Conservation (phyloP, 2,797 vertebrate species). For the Sebastes diploproa region DNA sequence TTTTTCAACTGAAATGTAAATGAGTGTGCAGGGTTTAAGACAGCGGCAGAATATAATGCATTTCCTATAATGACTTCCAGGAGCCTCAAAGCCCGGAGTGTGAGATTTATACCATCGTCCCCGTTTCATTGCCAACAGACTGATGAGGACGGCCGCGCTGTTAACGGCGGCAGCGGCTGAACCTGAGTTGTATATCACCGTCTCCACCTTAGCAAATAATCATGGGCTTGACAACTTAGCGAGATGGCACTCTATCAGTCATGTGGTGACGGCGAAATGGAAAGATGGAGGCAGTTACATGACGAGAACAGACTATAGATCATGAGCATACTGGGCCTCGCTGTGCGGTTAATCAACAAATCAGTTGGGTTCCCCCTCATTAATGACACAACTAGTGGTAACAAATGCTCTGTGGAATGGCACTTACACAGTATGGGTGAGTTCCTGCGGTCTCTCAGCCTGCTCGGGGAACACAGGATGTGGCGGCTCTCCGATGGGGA, state of each 20-base stretch:
- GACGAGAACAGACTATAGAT: conserved; percentile 47
- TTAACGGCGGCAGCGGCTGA: conserved; percentile 28
- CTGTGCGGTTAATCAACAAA: conserved; percentile 41
- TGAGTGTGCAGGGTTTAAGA: conserved; percentile 50
- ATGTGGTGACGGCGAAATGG: conserved; percentile 30
- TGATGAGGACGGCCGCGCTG: conserved; percentile 45
- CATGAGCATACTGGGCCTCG: background rate
- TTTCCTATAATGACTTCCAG: conserved; percentile 65
- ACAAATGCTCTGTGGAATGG: background rate
- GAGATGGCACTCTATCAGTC: conserved; percentile 39
- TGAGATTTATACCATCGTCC: conserved; percentile 58
- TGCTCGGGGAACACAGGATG: conserved; percentile 96
- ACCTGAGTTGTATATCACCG: conserved; percentile 49
- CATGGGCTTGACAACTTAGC: conserved; percentile 26
- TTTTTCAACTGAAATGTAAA: conserved; percentile 66
- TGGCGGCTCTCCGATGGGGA: conserved; percentile 92
- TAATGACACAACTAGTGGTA: conserved; percentile 12
- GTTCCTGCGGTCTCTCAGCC: conserved; percentile 93
- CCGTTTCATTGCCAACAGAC: conserved; percentile 54
- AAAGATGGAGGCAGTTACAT: conserved; percentile 59
- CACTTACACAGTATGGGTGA: conserved; percentile 94
- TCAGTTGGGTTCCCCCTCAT: background rate
- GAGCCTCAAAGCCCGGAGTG: conserved; percentile 41
- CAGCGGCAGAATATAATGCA: conserved; percentile 54
- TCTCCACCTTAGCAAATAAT: conserved; percentile 51